Base-by-base conservation (phyloP, 2,797 vertebrate species). In the Craterocephalus amniculus region DNA sequence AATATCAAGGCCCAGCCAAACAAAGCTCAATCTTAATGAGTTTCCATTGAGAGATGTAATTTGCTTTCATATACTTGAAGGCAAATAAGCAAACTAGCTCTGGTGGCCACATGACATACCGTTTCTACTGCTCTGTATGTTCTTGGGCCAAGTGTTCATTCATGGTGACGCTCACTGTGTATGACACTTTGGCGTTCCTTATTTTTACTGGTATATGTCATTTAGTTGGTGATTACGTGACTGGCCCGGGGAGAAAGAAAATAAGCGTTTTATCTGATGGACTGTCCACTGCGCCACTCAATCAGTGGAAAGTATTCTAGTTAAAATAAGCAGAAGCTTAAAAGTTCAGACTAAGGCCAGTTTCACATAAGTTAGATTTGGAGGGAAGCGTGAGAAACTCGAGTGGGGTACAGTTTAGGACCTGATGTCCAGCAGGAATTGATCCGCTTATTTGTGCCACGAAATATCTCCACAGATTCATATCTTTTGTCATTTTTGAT, bases 211-310 rank as follows among this genome's bases (percentile, higher is more conserved):
- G 58, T 88, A 84, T 88, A 84, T 90, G 86, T 87, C 87, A 88
- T 93, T 93, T 88, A 86, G 88, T 82, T 85, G 74, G 91, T 93
- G 93, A 93, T 94, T 91, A 92, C 86, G 85, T 66, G 84, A 91
- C 72, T 83, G 88, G 86, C 88, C 92, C 89, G 29, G 62, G 75
- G 93, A 91, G 88, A 89, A 93, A 92, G 90, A 83, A 92, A 93
- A 93, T 91, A 93, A 89, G 76, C 84, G 75, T 83, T 90, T 91
- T 89, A 93, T 93, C 93, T 91, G 94, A 94, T 93, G 86, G 88
- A 90, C 87, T 90, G 90, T 91, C 92, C 90, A 74, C 86, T 73
- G 85, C 72, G 84, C 83, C 83, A 89, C 83, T 92, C 87, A 83
- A 89, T 90, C 89, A 89, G 81, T 52, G 74, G 81, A 86, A 93